Evolutionary conservation across 2,797 vertebrate genomes (phyloP).

Genomic region (Leptatherina wallacei): DNA sequence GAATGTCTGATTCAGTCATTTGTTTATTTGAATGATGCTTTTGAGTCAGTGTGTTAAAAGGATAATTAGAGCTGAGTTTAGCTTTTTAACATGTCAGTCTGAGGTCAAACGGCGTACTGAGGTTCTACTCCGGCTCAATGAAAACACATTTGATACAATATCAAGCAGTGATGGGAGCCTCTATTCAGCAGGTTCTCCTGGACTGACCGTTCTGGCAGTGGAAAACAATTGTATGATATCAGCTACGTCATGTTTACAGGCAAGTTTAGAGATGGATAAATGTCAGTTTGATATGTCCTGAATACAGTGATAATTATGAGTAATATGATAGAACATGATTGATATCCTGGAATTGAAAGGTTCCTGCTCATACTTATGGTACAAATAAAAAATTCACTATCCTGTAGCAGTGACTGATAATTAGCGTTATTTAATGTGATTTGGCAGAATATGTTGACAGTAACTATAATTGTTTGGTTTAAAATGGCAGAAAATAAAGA

Average conservation of each 20-base stretch:
- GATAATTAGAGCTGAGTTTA: conserved; percentile 25
- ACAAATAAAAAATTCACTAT: not conserved
- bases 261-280: not conserved
- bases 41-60: conserved; percentile 18
- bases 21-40: conserved; percentile 46
- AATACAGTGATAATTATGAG: not conserved
- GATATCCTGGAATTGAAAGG: not conserved
- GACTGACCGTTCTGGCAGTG: not conserved
- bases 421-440: not conserved
- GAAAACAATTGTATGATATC: not conserved
- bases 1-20: conserved; percentile 45
- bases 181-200: not conserved
- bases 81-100: conserved; percentile 21
- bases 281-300: not conserved
- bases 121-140: not conserved
- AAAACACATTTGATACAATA: not conserved
- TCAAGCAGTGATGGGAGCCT: conserved; percentile 2
- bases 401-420: too few species aligned
- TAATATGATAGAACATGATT: not conserved
- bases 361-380: not conserved
- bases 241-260: not conserved
- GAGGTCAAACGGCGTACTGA: not conserved
- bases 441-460: too few species aligned
- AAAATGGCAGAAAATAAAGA: not conserved
- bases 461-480: too few species aligned